Conservation (phyloP, 1,140 invertebrate genomes). For the Yoshiicerus persimilis region DNA sequence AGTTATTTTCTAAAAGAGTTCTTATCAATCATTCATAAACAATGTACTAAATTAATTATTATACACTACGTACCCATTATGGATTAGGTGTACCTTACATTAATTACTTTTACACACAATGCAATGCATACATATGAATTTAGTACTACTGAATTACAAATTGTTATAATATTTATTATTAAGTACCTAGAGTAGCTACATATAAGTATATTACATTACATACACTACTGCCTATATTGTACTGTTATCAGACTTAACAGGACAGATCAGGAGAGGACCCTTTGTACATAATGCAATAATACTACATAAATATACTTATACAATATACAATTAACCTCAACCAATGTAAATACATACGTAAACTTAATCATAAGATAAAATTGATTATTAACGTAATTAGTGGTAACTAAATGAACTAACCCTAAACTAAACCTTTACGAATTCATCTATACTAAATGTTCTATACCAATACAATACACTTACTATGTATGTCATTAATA, state of each 20-base stretch:
- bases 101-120: not conserved
- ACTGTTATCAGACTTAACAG: not conserved
- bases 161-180: not conserved
- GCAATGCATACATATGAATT: not conserved
- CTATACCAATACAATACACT: not conserved
- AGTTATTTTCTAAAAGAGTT: not conserved
- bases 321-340: not conserved
- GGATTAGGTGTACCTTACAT: not conserved
- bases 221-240: not conserved
- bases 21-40: not conserved
- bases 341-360: not conserved
- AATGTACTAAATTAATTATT: not conserved
- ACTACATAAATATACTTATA: not conserved
- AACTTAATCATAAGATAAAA: not conserved
- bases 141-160: not conserved
- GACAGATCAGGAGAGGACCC: not conserved
- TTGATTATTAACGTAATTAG: not conserved
- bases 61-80: not conserved
- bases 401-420: not conserved
- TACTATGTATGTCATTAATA: not conserved
- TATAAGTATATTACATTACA: not conserved
- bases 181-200: not conserved
- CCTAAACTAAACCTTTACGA: not conserved
- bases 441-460: not conserved
- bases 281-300: conserved; percentile 23